Evolutionary conservation across 2,797 vertebrate genomes (phyloP).

Genomic region (Aselliscus stoliczkanus): DNA sequence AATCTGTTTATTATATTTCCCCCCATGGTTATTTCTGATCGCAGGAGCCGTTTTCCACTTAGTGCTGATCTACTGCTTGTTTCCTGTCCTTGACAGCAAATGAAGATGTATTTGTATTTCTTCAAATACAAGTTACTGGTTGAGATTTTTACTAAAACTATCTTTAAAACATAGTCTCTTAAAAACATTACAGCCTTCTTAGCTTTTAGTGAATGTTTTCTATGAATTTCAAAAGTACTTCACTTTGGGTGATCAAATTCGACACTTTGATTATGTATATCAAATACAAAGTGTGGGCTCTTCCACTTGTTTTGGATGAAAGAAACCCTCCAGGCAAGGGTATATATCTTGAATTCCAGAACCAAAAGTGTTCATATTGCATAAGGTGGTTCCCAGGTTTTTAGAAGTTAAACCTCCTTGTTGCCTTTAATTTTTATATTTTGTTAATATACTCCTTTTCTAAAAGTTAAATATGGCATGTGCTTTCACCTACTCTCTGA

Average conservation of each 20-base stretch:
- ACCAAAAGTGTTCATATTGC: not conserved
- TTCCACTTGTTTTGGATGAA: not conserved
- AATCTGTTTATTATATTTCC: not conserved
- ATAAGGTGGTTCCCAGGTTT: not conserved
- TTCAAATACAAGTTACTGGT: constrained; percentile 3
- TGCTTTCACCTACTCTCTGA: not conserved
- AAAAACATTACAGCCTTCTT: not conserved
- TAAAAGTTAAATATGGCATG: not conserved
- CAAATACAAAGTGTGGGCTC: not conserved
- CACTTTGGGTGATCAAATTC: not conserved
- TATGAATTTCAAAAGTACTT: constrained; percentile 16
- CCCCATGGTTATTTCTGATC: not conserved
- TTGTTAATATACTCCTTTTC: not conserved
- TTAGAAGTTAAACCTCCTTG: not conserved
- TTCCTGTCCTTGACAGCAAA: not conserved
- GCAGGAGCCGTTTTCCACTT: not conserved
- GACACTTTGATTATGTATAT: not conserved
- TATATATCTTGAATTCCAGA: not conserved
- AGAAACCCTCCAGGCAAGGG: not conserved
- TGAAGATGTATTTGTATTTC: not conserved
- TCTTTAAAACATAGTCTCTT: not conserved
- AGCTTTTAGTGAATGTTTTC: constrained; percentile 4
- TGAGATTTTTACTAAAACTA: constrained; percentile 11
- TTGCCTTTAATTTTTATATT: not conserved
- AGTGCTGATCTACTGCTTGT: not conserved